Percentiles rank a stretch among this genome's conserved stretches.
phyloP scores from a whole-genome alignment of 30 jellyfish, hydroid and myxozoan genomes.

The Chrysaora quinquecirrha region DNA sequence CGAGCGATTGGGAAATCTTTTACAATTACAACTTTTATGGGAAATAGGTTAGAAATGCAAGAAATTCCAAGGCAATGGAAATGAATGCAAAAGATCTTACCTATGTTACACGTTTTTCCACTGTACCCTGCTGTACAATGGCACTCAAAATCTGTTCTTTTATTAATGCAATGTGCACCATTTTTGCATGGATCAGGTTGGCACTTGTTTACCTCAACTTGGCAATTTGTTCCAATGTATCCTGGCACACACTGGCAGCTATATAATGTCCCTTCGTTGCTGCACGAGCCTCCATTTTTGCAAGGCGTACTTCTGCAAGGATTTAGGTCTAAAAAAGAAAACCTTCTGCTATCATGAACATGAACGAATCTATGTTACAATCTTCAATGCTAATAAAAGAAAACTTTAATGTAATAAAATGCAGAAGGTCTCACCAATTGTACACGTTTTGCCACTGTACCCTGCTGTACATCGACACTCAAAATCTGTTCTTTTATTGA shows the following conservation, averaged over 20 bases:
- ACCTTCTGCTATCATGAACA: no score
- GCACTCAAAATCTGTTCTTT: not conserved
- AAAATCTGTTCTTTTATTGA: not conserved
- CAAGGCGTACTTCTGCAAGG: constrained; percentile 38
- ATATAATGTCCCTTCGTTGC: not conserved
- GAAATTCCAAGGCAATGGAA: no score
- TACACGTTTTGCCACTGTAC: constrained; percentile 3
- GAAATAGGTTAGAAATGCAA: no score
- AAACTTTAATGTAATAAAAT: no score
- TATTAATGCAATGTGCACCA: not conserved
- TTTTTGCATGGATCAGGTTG: constrained; percentile 9
- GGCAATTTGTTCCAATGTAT: constrained; percentile 18
- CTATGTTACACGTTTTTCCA: not conserved
- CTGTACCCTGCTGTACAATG: not conserved
- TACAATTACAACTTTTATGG: no score
- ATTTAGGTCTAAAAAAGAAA: constrained; percentile 3
- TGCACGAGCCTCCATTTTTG: constrained; percentile 40
- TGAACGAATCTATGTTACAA: no score
- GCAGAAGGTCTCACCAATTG: no score
- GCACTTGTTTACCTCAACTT: not conserved
- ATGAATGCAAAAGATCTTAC: not conserved
- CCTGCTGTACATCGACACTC: constrained; percentile 14
- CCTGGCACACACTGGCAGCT: constrained; percentile 36
- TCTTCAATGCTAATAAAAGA: no score
- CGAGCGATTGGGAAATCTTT: no score